Conservation (phyloP, 2,888 invertebrate species). For the Hyalella azteca region DNA sequence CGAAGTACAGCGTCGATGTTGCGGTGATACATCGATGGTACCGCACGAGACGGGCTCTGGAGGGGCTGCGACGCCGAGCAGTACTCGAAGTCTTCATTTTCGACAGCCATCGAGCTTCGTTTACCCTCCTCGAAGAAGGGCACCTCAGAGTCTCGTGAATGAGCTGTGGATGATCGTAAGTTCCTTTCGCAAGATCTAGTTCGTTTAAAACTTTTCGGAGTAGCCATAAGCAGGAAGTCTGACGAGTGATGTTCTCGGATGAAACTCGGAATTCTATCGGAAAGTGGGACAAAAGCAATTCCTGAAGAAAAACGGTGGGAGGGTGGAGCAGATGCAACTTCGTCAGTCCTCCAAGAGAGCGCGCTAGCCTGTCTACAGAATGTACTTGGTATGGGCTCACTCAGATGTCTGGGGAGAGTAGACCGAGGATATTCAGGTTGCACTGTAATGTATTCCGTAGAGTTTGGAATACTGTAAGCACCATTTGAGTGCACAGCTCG, state of each 20-base stretch:
- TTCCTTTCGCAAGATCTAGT: not conserved
- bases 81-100: slow-evolving; percentile 30
- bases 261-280: slow-evolving; percentile 23
- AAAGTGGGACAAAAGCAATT: slow-evolving; percentile 14
- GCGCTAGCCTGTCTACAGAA: not conserved
- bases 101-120: not conserved
- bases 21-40: not conserved
- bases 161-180: not conserved
- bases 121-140: not conserved
- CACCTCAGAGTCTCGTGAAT: not conserved
- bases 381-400: not conserved
- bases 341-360: not conserved
- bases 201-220: not conserved
- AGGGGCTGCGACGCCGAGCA: slow-evolving; percentile 1
- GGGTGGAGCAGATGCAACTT: slow-evolving; percentile 1
- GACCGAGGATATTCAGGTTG: not conserved
- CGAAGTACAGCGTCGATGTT: slow-evolving; percentile 6
- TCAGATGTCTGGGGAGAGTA: not conserved
- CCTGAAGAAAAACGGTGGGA: not conserved
- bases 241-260: slow-evolving; percentile 31
- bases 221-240: slow-evolving; percentile 26
- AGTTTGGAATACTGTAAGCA: not conserved
- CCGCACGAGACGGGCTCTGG: not conserved
- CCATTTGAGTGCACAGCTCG: not conserved
- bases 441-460: not conserved